A percentile compares a stretch with the other conserved stretches of the same genome.
Conservation (phyloP, 2,888 invertebrate species). For the Phlogophora meticulosa region DNA sequence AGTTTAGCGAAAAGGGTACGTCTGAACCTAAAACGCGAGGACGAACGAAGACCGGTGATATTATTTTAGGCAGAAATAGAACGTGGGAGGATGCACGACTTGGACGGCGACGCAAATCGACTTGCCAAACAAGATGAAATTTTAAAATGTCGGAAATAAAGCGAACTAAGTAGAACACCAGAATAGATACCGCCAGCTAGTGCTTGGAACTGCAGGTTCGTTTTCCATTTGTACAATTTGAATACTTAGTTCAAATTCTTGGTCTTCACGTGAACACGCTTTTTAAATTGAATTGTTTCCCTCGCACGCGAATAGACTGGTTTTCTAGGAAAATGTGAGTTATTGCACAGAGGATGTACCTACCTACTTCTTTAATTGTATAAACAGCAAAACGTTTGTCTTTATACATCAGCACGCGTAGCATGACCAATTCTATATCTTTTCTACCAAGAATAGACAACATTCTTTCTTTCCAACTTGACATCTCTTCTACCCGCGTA, state of each 20-base stretch:
- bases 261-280: slow-evolving; percentile 64
- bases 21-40: slow-evolving; percentile 31
- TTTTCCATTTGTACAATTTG: slow-evolving; percentile 62
- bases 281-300: slow-evolving; percentile 75
- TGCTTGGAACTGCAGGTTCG: slow-evolving; percentile 45
- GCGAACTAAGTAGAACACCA: slow-evolving; percentile 36
- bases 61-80: slow-evolving; percentile 26
- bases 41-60: slow-evolving; percentile 17
- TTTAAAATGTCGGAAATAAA: slow-evolving; percentile 44
- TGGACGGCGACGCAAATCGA: slow-evolving; percentile 24
- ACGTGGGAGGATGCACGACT: slow-evolving; percentile 4
- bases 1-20: slow-evolving; percentile 52
- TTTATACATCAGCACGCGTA: not conserved
- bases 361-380: not conserved
- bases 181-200: slow-evolving; percentile 33
- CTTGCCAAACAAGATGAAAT: slow-evolving; percentile 30
- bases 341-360: not conserved
- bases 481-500: too few species aligned
- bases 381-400: slow-evolving; percentile 1
- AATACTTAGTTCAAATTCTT: slow-evolving; percentile 70
- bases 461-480: too few species aligned
- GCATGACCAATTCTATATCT: too few species aligned
- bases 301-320: slow-evolving; percentile 50
- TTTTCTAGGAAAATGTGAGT: slow-evolving; percentile 20
- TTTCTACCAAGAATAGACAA: too few species aligned